A percentile compares a stretch with the other conserved stretches of the same genome.
phyloP scores from a whole-genome alignment of 2,888 invertebrate species.

The Caenorhabditis becei region DNA sequence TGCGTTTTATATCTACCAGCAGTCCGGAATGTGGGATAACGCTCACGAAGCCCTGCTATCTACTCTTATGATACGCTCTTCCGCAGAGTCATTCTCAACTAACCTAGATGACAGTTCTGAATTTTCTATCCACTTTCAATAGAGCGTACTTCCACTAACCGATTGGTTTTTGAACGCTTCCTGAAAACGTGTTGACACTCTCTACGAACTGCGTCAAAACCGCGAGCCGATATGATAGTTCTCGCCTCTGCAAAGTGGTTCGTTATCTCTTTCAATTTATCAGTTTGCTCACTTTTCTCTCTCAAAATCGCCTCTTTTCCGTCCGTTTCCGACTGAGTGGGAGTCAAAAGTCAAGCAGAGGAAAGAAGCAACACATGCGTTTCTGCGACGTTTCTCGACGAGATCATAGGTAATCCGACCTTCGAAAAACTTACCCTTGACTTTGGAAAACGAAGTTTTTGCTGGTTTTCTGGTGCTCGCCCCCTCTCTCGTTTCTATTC shows the following conservation, averaged over 20 bases:
- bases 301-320: constrained; percentile 23
- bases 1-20: constrained; percentile 44
- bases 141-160: neutral
- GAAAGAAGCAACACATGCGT: constrained; percentile 41
- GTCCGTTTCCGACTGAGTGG: constrained; percentile 43
- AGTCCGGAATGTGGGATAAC: neutral
- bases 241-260: constrained; percentile 25
- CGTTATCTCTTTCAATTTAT: constrained; percentile 44
- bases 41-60: constrained; percentile 1
- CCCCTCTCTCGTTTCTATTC: constrained; percentile 10
- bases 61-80: neutral
- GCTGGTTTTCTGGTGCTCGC: constrained; percentile 4
- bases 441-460: neutral
- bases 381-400: constrained; percentile 2
- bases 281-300: constrained; percentile 30
- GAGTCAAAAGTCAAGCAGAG: constrained; percentile 26
- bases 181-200: constrained; percentile 1
- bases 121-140: neutral
- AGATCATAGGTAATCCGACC: constrained; percentile 43
- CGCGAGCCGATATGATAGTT: constrained; percentile 1
- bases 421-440: constrained; percentile 33
- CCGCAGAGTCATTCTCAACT: neutral
- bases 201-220: constrained; percentile 19
- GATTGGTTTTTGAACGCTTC: constrained; percentile 3
- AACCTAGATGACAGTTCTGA: constrained; percentile 7